Conservation (phyloP, 1,140 invertebrate genomes). For the Pseudomyrmex concolor region DNA sequence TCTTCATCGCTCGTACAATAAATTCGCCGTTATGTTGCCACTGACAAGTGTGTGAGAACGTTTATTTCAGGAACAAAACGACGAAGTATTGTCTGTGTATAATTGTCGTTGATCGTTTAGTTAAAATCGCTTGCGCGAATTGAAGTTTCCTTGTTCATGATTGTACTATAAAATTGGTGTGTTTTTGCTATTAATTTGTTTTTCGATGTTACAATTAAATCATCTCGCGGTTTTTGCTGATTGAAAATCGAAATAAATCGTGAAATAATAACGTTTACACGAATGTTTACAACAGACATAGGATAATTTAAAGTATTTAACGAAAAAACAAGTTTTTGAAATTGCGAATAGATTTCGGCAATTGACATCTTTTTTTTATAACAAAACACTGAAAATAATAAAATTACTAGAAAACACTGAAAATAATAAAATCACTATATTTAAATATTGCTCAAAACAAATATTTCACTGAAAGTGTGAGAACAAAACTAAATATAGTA, state of each 20-base stretch:
- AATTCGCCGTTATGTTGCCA: conserved; percentile 41
- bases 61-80: conserved; percentile 37
- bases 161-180: background rate
- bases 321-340: background rate
- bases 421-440: conserved; percentile 23
- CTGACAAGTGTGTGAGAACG: conserved; percentile 44
- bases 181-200: conserved; percentile 15
- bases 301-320: background rate
- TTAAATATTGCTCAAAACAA: background rate
- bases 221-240: background rate
- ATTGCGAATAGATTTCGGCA: conserved; percentile 15
- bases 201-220: conserved; percentile 17
- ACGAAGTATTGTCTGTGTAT: conserved; percentile 41
- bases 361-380: background rate
- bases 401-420: background rate
- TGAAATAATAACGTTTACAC: background rate
- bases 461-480: background rate
- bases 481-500: no score
- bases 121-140: conserved; percentile 27
- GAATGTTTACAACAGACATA: background rate
- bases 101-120: conserved; percentile 28
- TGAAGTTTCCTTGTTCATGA: background rate
- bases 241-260: background rate
- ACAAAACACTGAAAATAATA: conserved; percentile 16
- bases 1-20: conserved; percentile 33